These are phyloP conservation scores for Heliocidaris tuberculata DNA, from an alignment of 35 echinoderm and acorn worm species.

Conservation along the genomic window DNA sequence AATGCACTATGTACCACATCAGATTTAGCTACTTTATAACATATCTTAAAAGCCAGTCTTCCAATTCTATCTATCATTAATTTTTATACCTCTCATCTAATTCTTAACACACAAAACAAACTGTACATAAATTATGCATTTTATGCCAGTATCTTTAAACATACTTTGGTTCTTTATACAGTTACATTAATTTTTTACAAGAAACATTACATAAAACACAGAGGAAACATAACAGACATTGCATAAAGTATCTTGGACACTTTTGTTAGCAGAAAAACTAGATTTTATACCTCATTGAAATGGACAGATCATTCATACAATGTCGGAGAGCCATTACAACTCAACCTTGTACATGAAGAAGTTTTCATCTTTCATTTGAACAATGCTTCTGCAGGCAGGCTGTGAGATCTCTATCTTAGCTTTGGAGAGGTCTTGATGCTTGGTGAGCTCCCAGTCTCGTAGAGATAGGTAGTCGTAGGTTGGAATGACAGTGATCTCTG, in stretches of 20 bases:
- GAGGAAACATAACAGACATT: background rate
- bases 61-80: background rate
- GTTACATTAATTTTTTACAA: background rate
- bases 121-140: background rate
- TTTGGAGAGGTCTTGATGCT: conserved; percentile 75
- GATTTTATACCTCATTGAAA: background rate
- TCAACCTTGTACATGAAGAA: conserved; percentile 99
- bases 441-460: conserved; percentile 86
- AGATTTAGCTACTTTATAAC: background rate
- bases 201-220: background rate
- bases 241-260: conserved; percentile 5
- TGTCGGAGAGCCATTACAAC: conserved; percentile 50
- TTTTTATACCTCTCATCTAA: background rate
- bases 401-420: conserved; percentile 85
- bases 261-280: background rate
- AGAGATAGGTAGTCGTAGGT: conserved; percentile 80
- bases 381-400: conserved; percentile 84
- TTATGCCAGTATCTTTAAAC: background rate
- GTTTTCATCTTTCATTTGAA: conserved; percentile 99
- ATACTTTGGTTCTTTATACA: conserved; percentile 12
- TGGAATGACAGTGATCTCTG: conserved; percentile 82
- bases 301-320: background rate
- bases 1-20: background rate
- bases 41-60: background rate
- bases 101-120: background rate